Evolutionary conservation across 1,140 invertebrate genomes (phyloP), one percentile per base, ranked within the genome.

Genomic region (Zophobas morio): DNA sequence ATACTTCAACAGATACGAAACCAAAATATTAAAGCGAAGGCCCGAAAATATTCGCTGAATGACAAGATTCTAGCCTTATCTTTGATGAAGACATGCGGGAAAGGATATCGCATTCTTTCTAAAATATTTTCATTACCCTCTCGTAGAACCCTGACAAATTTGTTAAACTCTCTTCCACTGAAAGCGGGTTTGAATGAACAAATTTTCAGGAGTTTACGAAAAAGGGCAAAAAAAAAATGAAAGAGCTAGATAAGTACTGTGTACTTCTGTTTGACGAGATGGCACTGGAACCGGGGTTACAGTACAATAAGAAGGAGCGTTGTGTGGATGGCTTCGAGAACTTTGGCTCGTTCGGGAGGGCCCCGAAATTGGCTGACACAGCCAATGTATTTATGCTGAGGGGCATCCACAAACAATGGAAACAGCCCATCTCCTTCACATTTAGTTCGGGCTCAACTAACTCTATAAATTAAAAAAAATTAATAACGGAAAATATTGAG

Each of bases 371-470:
- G 72, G 84, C 83, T 3, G 78, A 85, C 53, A 81, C 85, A 78
- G 83, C 80, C 0, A 79, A 79, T 70, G 84, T 85, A 4, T 85
- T 84, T 60, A 84, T 86, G 81, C 40, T 84, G 2, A 71, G 81
- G 40, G 83, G 83, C 0, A 40, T 85, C n/a, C 51, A 79, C 57
- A 74, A 78, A 70, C 79, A 82, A 46, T 84, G 81, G 79, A 85
- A 85, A 49, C 83, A 85, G 74, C 73, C 81, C 1, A 6, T 84
- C 6, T 40, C 76, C 74, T 83, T 78, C 72, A 77, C 66, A 40
- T 80, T 81, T 76, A 78, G 71, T 33, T 70, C 35, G 35, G 78
- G 79, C 1, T 70, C 82, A n/a, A 81, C 79, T 71, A 83, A 79
- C 5, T 46, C 75, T 70, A 3, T 66, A 32, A 35, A 80, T n/a